Evolutionary conservation across 2,888 invertebrate genomes (phyloP), one percentile per base, ranked within the genome.

Genomic region (Harmothoe impar): DNA sequence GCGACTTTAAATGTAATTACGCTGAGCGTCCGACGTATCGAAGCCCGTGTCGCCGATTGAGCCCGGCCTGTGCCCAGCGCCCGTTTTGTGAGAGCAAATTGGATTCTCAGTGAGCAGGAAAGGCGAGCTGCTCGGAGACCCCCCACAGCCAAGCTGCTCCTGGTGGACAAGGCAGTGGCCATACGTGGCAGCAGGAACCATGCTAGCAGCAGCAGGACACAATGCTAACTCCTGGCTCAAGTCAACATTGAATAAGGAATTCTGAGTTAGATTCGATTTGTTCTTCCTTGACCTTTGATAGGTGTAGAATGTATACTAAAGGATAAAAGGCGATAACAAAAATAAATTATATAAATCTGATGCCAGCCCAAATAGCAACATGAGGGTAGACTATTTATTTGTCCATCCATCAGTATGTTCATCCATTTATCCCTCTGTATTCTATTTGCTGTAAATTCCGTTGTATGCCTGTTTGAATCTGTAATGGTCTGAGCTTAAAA

Each of bases 1-100:
- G 84, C 84, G 84, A 84, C 84, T 84, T 84, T 84, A 84, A 84
- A 84, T 20, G 43, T 84, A 84, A 84, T 84, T 84, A 84, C n/a
- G 43, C 25, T 23, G 51, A n/a, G 84, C 84, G 43, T 7, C n/a
- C 78, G 33, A 35, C 33, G 78, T 35, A 29, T 78, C 33, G 78
- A 29, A 20, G 43, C 35, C 43, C 84, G 25, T 84, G 84, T 84
- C n/a, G 43, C 51, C 84, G 84, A 84, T 84, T 84, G 84, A 72
- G 72, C 72, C 72, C 72, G 5, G 72, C 29, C 72, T 29, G 31
- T 25, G 72, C 72, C 29, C 15, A 29, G 29, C 72, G 5, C 31
- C 72, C 72, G 72, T 72, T 72, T 72, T 72, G 72, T 72, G 29
- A 23, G 72, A 72, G n/a, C 43, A 43, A 33, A 33, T 43, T 33